phyloP scores from a whole-genome alignment of 37 sponge, comb jelly and placozoan species.

The Hormiphora californensis region DNA sequence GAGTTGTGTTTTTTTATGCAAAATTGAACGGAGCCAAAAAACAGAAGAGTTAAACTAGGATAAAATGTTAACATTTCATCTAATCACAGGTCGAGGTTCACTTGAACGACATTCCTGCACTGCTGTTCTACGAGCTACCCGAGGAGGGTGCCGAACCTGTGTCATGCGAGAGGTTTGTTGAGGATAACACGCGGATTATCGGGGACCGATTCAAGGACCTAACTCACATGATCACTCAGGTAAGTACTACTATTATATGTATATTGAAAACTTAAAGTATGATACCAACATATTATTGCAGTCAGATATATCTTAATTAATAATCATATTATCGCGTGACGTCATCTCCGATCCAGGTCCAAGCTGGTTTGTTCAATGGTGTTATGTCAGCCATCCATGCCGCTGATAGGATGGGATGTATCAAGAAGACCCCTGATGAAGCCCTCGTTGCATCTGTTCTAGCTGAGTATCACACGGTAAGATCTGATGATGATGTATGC shows the following conservation, averaged over 20 bases:
- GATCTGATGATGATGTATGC: neutral
- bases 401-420: neutral
- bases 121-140: slow-evolving; percentile 40
- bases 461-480: slow-evolving; percentile 20
- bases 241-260: neutral
- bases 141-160: neutral
- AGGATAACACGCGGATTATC: neutral
- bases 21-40: too few species aligned
- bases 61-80: too few species aligned
- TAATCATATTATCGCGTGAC: neutral
- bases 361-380: slow-evolving; percentile 45
- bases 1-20: too few species aligned
- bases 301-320: neutral
- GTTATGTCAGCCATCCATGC: slow-evolving; percentile 49
- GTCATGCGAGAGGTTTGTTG: neutral
- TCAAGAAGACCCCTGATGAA: slow-evolving; percentile 39
- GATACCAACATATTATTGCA: neutral
- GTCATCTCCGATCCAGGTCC: neutral
- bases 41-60: too few species aligned
- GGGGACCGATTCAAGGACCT: slow-evolving; percentile 25
- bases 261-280: neutral
- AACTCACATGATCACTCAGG: slow-evolving; percentile 50
- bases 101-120: neutral
- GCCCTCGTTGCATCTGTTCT: slow-evolving; percentile 29
- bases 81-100: too few species aligned